Base-by-base conservation (phyloP, 2,888 invertebrate genomes). In the Tuta absoluta region DNA sequence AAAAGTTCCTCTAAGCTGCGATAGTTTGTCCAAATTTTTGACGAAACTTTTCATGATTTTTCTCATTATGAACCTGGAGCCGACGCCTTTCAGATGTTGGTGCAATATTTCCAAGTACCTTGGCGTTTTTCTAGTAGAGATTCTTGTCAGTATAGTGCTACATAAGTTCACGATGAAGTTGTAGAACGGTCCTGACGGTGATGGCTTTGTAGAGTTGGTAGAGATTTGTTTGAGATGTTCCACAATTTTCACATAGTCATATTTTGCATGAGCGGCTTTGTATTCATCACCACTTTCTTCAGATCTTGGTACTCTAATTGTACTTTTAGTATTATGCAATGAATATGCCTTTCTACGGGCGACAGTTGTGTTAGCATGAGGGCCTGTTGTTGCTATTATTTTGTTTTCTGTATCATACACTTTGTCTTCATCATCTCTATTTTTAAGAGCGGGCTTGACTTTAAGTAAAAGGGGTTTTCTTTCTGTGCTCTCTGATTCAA, bases 91-190 rank as follows among this genome's bases (percentile, higher is more conserved):
- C 0, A 89, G 74, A 33, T 70, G 71, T 68, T 70, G 75, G 53
- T 75, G 75, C 23, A 89, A 66, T 8, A 80, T 70, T 45, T 63
- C 65, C 23, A 88, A 78, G 65, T 84, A 87, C 56, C 60, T 68
- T 5, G 72, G 72, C 11, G 84, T 71, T 58, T 69, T 75, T 24
- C 70, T 66, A 17, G 45, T 28, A 5, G 68, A 53, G 63, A 82
- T 83, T 63, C 77, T 75, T 8, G 72, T 69, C 23, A 84, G 66
- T 58, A 85, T 67, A 8, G 76, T 71, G 19, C 77, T 70, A 66
- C 85, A 87, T 38, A 88, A 74, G 57, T 82, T 81, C 8, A 74
- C 68, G 2, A 87, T 65, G 21, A 88, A 84, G 63, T 84, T 72
- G 63, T 77, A 84, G 57, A 85, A 79, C 0, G 84, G 78, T 7